Evolutionary conservation across 64 coral and sea anemone species (phyloP).

Genomic region (Hydrozoanthus tunicans): DNA sequence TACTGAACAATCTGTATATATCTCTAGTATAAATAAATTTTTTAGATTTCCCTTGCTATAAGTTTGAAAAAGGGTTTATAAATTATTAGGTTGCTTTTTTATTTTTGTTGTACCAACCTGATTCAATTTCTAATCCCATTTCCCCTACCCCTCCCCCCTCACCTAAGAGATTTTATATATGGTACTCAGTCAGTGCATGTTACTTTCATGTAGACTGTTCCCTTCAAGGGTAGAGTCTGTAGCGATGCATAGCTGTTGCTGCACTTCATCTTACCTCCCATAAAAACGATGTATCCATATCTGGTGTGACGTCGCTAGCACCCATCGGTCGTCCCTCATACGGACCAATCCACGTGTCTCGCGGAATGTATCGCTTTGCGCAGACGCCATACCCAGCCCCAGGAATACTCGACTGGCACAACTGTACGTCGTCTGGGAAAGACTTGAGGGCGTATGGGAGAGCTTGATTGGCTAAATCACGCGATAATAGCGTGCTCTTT

Average conservation of each 20-base stretch:
- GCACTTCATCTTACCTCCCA: slow-evolving; percentile 16
- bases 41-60: too few relatives aligned
- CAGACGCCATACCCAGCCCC: slow-evolving; percentile 49
- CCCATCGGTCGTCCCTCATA: slow-evolving; percentile 19
- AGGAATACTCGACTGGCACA: slow-evolving; percentile 54
- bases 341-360: slow-evolving; percentile 45
- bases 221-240: too few relatives aligned
- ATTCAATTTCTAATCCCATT: too few relatives aligned
- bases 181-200: too few relatives aligned
- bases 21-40: too few relatives aligned
- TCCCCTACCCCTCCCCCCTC: too few relatives aligned
- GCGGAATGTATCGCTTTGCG: slow-evolving; percentile 17
- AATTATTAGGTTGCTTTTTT: too few relatives aligned
- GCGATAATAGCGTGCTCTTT: neutral
- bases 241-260: neutral
- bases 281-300: slow-evolving; percentile 38
- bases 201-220: too few relatives aligned
- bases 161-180: too few relatives aligned
- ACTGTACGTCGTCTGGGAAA: slow-evolving; percentile 31
- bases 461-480: neutral
- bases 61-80: too few relatives aligned
- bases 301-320: slow-evolving; percentile 13
- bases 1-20: too few relatives aligned
- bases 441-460: slow-evolving; percentile 21
- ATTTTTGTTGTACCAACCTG: too few relatives aligned